phyloP scores from a whole-genome alignment of 2,888 invertebrate species.

The Trisateles emortualis region DNA sequence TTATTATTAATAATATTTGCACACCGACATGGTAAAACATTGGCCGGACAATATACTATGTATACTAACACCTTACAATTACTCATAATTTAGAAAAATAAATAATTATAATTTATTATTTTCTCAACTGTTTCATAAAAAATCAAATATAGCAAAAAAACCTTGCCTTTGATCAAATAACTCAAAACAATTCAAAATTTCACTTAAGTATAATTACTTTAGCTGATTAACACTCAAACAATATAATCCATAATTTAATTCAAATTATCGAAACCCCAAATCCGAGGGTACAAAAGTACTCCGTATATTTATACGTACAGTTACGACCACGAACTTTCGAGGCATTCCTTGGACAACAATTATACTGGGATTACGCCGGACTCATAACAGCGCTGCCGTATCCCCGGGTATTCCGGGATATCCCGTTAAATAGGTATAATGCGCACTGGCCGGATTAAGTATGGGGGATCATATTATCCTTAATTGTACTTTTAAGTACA shows the following conservation, averaged over 20 bases:
- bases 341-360: slow-evolving; percentile 82
- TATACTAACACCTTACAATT: too few relatives aligned
- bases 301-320: slow-evolving; percentile 64
- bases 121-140: too few relatives aligned
- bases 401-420: slow-evolving; percentile 67
- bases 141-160: too few relatives aligned
- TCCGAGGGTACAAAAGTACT: slow-evolving; percentile 50
- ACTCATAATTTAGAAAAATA: too few relatives aligned
- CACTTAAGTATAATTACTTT: background rate
- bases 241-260: slow-evolving; percentile 54
- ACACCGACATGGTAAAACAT: too few relatives aligned
- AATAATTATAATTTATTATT: too few relatives aligned
- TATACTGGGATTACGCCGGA: slow-evolving; percentile 77
- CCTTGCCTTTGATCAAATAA: too few relatives aligned
- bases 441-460: slow-evolving; percentile 74
- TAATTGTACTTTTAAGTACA: slow-evolving; percentile 78
- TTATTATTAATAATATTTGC: too few relatives aligned
- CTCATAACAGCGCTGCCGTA: slow-evolving; percentile 70
- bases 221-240: slow-evolving; percentile 32
- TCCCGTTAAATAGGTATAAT: slow-evolving; percentile 83
- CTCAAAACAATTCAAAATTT: slow-evolving; percentile 6
- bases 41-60: too few relatives aligned
- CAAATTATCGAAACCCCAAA: slow-evolving; percentile 44
- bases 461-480: slow-evolving; percentile 77
- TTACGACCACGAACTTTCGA: slow-evolving; percentile 71